phyloP scores from a whole-genome alignment of 2,113 vertebrate genomes.

The Pyxicephalus adspersus region DNA sequence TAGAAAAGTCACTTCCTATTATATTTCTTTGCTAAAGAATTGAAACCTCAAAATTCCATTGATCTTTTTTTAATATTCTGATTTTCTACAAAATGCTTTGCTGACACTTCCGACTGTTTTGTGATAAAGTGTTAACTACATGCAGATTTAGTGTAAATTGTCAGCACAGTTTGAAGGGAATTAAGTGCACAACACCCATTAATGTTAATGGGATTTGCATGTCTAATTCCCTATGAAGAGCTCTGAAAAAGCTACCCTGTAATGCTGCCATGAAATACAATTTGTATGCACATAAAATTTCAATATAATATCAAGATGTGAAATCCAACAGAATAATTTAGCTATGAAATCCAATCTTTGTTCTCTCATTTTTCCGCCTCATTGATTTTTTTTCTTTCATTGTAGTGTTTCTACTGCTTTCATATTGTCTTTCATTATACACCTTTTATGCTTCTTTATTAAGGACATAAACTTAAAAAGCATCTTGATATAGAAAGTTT shows the following conservation, averaged over 20 bases:
- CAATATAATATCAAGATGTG: conserved; percentile 60
- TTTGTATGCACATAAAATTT: conserved; percentile 65
- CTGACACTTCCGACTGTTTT: conserved; percentile 54
- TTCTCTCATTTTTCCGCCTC: conserved; percentile 66
- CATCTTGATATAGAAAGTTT: conserved; percentile 63
- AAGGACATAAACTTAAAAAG: conserved; percentile 63
- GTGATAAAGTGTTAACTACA: conserved; percentile 52
- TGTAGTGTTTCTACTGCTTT: conserved; percentile 60
- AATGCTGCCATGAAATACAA: conserved; percentile 61
- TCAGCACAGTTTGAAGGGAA: conserved; percentile 56
- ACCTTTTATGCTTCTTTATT: conserved; percentile 61
- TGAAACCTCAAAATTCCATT: conserved; percentile 10
- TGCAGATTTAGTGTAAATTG: conserved; percentile 55
- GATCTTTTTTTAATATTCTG: conserved; percentile 38
- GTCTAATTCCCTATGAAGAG: conserved; percentile 55
- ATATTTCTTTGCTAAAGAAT: neutral
- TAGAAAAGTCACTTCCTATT: too few relatives aligned
- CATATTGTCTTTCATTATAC: conserved; percentile 59
- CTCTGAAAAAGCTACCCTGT: conserved; percentile 58
- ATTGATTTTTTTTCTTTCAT: conserved; percentile 60
- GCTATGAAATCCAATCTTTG: conserved; percentile 63
- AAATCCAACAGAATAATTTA: conserved; percentile 64
- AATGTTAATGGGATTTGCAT: conserved; percentile 61
- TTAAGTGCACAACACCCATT: conserved; percentile 52
- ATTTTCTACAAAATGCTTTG: conserved; percentile 51